These are phyloP conservation scores for Thymelicus lineola DNA, from an alignment of 2,888 invertebrate genomes.

Conservation along the genomic window DNA sequence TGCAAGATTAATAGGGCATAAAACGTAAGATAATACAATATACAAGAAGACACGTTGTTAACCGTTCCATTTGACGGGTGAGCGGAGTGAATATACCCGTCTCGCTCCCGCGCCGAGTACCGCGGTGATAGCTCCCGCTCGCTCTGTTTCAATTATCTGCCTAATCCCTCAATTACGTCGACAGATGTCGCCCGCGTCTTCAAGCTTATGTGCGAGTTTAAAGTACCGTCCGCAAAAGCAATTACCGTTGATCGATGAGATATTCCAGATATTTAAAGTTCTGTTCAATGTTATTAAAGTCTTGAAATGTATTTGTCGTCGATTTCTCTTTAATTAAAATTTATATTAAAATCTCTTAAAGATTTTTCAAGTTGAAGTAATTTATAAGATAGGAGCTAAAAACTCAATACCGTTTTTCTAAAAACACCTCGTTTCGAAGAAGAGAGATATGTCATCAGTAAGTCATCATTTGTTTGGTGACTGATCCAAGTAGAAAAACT, in stretches of 20 bases:
- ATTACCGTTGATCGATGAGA: conserved; percentile 74
- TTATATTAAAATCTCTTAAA: background rate
- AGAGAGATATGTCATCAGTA: too few species aligned
- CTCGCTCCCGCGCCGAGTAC: conserved; percentile 60
- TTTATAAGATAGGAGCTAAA: background rate
- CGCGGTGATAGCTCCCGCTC: conserved; percentile 58
- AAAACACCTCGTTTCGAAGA: too few species aligned
- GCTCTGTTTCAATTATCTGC: conserved; percentile 87
- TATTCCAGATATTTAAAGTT: conserved; percentile 34
- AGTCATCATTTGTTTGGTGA: too few species aligned
- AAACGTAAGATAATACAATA: conserved; percentile 85
- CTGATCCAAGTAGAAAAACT: too few species aligned
- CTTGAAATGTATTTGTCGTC: conserved; percentile 22
- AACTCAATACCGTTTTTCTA: too few species aligned
- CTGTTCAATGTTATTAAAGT: conserved; percentile 22
- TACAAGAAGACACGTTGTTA: conserved; percentile 89
- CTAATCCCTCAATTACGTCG: conserved; percentile 88
- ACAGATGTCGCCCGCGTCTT: conserved; percentile 85
- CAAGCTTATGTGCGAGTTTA: conserved; percentile 83
- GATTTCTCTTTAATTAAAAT: background rate
- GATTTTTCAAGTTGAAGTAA: background rate
- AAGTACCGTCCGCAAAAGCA: conserved; percentile 79
- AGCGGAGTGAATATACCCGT: conserved; percentile 60
- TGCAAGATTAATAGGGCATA: conserved; percentile 84
- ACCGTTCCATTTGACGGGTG: conserved; percentile 80